Conservation (phyloP, 1,140 invertebrate genomes). For the Pseudachorutes palmiensis region DNA sequence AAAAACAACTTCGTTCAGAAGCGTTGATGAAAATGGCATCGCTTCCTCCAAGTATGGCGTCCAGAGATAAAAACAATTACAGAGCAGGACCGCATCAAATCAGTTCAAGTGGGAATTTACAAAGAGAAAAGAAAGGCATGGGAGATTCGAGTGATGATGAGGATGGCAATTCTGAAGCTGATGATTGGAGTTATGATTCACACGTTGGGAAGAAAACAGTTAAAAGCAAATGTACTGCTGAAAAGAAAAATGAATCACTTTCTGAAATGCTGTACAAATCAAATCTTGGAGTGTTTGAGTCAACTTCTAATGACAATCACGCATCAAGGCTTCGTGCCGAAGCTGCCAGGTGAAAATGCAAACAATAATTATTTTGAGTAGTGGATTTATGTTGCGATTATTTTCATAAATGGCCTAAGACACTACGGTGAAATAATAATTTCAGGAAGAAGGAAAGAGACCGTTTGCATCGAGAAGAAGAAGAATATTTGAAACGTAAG, state of each 20-base stretch:
- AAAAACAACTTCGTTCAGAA: slow-evolving; percentile 57
- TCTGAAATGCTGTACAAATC: background rate
- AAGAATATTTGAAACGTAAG: slow-evolving; percentile 25
- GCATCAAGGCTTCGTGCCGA: slow-evolving; percentile 32
- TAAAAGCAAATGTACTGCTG: background rate
- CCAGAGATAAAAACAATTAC: slow-evolving; percentile 46
- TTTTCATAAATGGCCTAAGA: background rate
- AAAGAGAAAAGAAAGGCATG: slow-evolving; percentile 14
- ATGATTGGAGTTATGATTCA: slow-evolving; percentile 12
- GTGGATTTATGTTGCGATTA: background rate
- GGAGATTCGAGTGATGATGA: slow-evolving; percentile 3
- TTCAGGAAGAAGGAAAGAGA: slow-evolving; percentile 27
- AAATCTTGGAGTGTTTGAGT: slow-evolving; percentile 28
- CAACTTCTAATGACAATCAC: slow-evolving; percentile 35
- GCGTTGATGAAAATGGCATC: slow-evolving; percentile 57
- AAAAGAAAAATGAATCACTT: background rate
- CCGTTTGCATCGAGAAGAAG: slow-evolving; percentile 28
- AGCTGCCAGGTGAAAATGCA: slow-evolving; percentile 26
- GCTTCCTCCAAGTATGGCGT: slow-evolving; percentile 59
- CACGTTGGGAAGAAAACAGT: background rate
- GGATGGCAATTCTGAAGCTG: background rate
- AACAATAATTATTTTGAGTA: slow-evolving; percentile 1
- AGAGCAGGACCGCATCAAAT: background rate
- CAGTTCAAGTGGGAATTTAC: background rate
- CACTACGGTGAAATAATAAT: background rate